Evolutionary conservation across 2,888 invertebrate genomes (phyloP).

Genomic region (Tenthredo livida): DNA sequence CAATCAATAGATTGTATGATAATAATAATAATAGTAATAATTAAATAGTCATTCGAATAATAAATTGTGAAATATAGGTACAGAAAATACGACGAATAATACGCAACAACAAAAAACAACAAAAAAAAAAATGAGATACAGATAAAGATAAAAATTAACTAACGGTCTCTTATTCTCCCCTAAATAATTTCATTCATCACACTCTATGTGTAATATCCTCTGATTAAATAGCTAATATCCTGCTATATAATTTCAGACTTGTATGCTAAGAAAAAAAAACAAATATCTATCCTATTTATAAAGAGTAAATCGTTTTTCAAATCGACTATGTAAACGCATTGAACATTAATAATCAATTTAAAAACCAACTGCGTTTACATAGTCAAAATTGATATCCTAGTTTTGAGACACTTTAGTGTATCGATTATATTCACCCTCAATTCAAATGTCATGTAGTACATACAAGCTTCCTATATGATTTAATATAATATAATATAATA

Average conservation of each 20-base stretch:
- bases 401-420: background rate
- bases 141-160: background rate
- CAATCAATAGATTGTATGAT: background rate
- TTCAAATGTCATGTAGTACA: constrained; percentile 22
- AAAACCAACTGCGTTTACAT: background rate
- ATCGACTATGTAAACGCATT: background rate
- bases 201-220: background rate
- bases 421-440: background rate
- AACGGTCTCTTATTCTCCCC: background rate
- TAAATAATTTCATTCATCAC: background rate
- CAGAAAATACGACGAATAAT: background rate
- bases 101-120: background rate
- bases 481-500: background rate
- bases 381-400: background rate
- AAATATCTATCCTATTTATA: background rate
- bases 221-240: background rate
- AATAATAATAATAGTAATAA: background rate
- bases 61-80: background rate
- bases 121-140: background rate
- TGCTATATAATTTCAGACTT: constrained; percentile 3
- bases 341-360: background rate
- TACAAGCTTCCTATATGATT: background rate
- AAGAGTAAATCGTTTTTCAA: background rate
- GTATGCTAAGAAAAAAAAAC: background rate
- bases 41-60: background rate